Percentiles rank a stretch among this genome's conserved stretches.
Conservation (phyloP, 2,113 vertebrate species). For the Mystacornis crossleyi region DNA sequence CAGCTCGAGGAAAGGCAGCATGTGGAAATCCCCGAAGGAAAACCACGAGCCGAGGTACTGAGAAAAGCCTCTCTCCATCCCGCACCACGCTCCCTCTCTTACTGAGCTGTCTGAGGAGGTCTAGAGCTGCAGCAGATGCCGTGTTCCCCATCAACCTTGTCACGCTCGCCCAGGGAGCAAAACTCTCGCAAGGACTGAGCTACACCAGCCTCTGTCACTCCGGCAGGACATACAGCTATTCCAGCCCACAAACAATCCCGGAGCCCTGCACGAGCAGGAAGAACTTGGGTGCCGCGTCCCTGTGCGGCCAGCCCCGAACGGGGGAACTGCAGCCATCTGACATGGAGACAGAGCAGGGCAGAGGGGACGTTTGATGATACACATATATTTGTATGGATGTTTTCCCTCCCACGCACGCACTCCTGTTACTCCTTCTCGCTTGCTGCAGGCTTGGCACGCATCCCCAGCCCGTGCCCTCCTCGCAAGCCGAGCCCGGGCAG, state of each 20-base stretch:
- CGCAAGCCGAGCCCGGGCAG: neutral
- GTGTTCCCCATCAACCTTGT: neutral
- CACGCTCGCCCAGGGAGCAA: neutral
- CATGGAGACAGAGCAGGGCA: neutral
- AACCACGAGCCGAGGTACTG: neutral
- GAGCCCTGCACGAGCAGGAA: rapidly evolving
- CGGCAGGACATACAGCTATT: neutral
- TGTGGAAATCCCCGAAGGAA: neutral
- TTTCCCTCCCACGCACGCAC: neutral
- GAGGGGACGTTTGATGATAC: neutral
- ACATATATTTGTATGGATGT: constrained; percentile 8
- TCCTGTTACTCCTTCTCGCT: constrained; percentile 45
- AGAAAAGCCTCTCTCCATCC: neutral
- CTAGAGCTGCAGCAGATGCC: neutral
- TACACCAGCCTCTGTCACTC: neutral
- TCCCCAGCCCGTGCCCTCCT: constrained; percentile 25
- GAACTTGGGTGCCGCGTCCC: neutral
- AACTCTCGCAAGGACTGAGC: neutral
- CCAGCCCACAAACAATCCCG: neutral
- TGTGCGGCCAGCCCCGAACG: neutral
- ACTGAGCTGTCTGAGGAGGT: neutral
- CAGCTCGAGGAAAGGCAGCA: rapidly evolving
- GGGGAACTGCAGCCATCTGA: neutral
- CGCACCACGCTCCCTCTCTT: neutral
- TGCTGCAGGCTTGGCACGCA: constrained; percentile 63